Percentiles rank a stretch among this genome's conserved stretches.
Evolutionary conservation across 1,140 invertebrate genomes (phyloP).

Genomic region (Atopsyche davidsoni): DNA sequence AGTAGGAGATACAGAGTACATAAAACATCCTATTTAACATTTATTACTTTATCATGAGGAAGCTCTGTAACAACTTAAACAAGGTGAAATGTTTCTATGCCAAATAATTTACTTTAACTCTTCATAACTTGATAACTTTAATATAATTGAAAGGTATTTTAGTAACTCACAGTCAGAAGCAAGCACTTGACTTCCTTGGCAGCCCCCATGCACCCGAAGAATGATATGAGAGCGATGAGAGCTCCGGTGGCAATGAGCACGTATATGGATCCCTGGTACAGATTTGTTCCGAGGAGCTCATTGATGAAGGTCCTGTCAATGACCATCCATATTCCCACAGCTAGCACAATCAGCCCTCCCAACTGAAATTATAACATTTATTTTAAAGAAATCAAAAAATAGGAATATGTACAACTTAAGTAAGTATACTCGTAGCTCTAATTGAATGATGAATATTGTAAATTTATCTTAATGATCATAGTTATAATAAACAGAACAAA

Average conservation of each 20-base stretch:
- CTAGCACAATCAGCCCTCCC: constrained; percentile 69
- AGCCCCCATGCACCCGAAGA: constrained; percentile 81
- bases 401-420: background rate
- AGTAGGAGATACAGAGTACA: too few relatives aligned
- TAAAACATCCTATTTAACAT: too few relatives aligned
- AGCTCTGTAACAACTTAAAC: too few relatives aligned
- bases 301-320: constrained; percentile 77
- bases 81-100: too few relatives aligned
- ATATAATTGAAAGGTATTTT: too few relatives aligned
- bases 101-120: too few relatives aligned
- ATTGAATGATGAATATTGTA: background rate
- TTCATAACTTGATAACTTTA: too few relatives aligned
- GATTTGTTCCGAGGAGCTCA: constrained; percentile 72
- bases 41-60: too few relatives aligned
- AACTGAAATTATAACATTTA: constrained; percentile 57
- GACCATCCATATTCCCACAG: constrained; percentile 73
- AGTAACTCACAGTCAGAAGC: constrained; percentile 74
- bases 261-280: constrained; percentile 75
- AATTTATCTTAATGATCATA: too few relatives aligned
- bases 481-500: too few relatives aligned
- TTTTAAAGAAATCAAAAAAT: too few relatives aligned
- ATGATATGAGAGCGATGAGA: constrained; percentile 68
- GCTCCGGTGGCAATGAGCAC: constrained; percentile 74
- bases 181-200: constrained; percentile 84
- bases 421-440: too few relatives aligned